phyloP scores from a whole-genome alignment of 2,888 invertebrate species.

The Caenorhabditis drosophilae region DNA sequence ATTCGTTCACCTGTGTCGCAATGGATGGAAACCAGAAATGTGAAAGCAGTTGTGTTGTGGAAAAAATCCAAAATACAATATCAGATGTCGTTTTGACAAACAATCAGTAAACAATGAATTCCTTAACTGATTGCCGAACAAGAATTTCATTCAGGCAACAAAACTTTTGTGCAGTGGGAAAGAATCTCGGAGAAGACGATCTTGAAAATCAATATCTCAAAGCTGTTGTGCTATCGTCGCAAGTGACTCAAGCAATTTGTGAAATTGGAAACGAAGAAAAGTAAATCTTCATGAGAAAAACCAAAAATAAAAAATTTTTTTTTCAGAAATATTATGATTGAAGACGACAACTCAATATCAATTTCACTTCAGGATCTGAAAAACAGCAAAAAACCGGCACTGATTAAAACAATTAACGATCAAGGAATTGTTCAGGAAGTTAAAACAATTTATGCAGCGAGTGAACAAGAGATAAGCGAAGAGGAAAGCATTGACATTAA shows the following conservation, averaged over 20 bases:
- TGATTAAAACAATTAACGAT: constrained; percentile 6
- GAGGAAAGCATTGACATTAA: constrained; percentile 32
- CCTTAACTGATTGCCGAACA: too few relatives aligned
- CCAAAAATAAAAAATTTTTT: background rate
- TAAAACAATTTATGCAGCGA: background rate
- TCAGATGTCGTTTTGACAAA: constrained; percentile 20
- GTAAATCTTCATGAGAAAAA: constrained; percentile 3
- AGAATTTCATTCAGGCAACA: background rate
- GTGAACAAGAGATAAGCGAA: constrained; percentile 1
- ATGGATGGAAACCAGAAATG: background rate
- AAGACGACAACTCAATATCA: constrained; percentile 16
- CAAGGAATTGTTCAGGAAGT: constrained; percentile 9
- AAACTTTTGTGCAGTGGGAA: constrained; percentile 11
- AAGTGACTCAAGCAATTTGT: constrained; percentile 3
- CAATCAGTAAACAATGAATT: constrained; percentile 8
- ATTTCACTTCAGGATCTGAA: constrained; percentile 6
- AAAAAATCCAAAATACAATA: constrained; percentile 10
- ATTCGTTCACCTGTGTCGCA: constrained; percentile 11
- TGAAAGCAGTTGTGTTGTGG: constrained; percentile 7
- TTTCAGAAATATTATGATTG: background rate
- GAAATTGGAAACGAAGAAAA: constrained; percentile 12
- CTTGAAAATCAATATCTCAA: constrained; percentile 3
- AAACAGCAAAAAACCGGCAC: background rate
- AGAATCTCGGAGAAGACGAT: background rate
- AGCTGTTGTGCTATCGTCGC: constrained; percentile 18